Conservation (phyloP, 2,113 vertebrate genomes). For the Coptodon rendalli region DNA sequence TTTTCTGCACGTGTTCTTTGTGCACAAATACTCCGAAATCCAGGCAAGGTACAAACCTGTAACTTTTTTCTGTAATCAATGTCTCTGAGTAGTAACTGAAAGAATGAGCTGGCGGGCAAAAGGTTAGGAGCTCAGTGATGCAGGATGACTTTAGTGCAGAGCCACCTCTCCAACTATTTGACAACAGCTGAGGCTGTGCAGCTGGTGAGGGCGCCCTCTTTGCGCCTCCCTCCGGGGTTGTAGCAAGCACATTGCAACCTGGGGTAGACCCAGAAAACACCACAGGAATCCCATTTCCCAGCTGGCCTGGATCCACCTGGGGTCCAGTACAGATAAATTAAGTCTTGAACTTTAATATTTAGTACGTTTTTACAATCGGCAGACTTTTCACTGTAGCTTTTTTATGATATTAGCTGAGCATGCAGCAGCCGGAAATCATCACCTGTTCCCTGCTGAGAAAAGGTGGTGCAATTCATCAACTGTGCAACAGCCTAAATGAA, state of each 20-base stretch:
- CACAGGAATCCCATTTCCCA: neutral
- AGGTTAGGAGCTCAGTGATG: neutral
- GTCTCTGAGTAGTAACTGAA: neutral
- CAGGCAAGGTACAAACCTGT: neutral
- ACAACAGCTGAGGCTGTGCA: slow-evolving; percentile 9
- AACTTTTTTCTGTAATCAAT: neutral
- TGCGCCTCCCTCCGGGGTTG: neutral
- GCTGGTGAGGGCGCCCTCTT: slow-evolving; percentile 5
- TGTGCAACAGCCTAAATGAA: neutral
- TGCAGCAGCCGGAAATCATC: neutral
- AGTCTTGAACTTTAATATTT: neutral
- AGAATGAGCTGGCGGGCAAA: neutral
- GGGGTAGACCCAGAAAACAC: neutral
- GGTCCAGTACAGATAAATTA: neutral
- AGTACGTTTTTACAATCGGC: fast-evolving
- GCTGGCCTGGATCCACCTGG: neutral
- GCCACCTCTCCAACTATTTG: neutral
- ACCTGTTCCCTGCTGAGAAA: neutral
- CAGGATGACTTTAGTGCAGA: neutral
- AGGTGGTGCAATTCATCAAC: neutral
- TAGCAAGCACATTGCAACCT: neutral
- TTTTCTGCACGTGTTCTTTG: neutral
- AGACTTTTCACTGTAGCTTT: neutral
- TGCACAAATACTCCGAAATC: neutral
- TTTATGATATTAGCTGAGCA: neutral